Conservation (phyloP, 1,140 invertebrate genomes). For the Neelides sp. region DNA sequence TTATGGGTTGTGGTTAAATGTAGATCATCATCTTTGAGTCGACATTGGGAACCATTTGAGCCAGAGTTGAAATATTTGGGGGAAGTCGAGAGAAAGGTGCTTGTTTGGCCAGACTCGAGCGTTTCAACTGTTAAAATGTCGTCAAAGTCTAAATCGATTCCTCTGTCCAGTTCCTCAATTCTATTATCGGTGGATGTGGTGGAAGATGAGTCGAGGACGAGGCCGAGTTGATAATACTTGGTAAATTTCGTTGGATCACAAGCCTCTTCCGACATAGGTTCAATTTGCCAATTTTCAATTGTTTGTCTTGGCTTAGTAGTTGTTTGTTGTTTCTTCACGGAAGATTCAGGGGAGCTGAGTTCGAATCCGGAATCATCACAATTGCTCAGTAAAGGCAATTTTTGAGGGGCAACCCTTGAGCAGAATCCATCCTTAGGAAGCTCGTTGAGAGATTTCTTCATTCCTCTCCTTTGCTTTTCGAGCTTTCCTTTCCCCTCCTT, state of each 20-base stretch:
- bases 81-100: background rate
- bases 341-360: slow-evolving; percentile 24
- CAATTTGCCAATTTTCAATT: background rate
- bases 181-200: slow-evolving; percentile 10
- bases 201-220: slow-evolving; percentile 17
- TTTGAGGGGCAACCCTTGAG: slow-evolving; percentile 24
- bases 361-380: slow-evolving; percentile 26
- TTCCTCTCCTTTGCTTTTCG: slow-evolving; percentile 2
- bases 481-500: slow-evolving; percentile 10
- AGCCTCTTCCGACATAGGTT: slow-evolving; percentile 12
- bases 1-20: background rate
- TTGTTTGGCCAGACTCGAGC: background rate
- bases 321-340: background rate
- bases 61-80: background rate
- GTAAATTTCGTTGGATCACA: slow-evolving; percentile 28
- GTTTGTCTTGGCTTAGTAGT: slow-evolving; percentile 6
- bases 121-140: background rate
- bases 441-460: slow-evolving; percentile 1
- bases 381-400: slow-evolving; percentile 1
- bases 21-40: background rate
- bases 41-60: background rate
- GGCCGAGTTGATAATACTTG: slow-evolving; percentile 30
- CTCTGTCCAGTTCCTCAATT: background rate
- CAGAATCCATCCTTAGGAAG: slow-evolving; percentile 18
- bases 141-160: background rate